Base-by-base conservation (phyloP, 2,888 invertebrate species). In the Drosophila falleni region DNA sequence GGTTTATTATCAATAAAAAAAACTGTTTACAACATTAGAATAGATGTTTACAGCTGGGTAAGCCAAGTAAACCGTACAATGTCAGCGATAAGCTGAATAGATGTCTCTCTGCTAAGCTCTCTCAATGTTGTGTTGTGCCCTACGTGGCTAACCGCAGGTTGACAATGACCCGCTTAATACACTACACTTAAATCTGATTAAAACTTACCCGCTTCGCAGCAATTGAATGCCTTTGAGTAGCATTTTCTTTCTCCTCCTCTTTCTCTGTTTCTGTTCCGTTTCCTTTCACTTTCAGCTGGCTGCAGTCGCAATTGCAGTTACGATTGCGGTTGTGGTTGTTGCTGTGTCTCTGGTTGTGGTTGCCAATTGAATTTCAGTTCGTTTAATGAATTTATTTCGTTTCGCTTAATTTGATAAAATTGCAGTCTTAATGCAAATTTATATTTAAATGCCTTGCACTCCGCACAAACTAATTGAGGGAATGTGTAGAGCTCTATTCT, bases 201-300 rank as follows among this genome's bases (percentile, higher is more conserved):
- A 44, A 50, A 77, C 89, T 78, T 70, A 89, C 89, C 89, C 75
- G 78, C 69, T 59, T 54, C 80, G 81, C 50, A 90, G 59, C 67
- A 90, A 56, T 65, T 85, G 89, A 6, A 87, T 70, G 71, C 84
- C 88, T 78, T 80, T 88, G 55, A 90, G 66, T 54, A 90, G 66
- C 89, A 89, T 89, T 74, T 73, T 70, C 51, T 53, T 61, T 19
- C 37, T 41, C 46, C 44, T 54, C 44, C 44, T n/a, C 44, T 61
- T 39, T 61, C 53, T 26, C 35, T 26, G 29, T 37, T 10, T 19
- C 47, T 46, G 44, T 64, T 42, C 37, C 61, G 65, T 63, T 51
- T 19, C 65, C 78, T 87, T 85, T 86, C 75, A 77, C 81, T 80
- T 88, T 67, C 44, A 41, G 54, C 65, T 60, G 41, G 4, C 8